phyloP scores from a whole-genome alignment of 2,113 vertebrate species.

The Calyptommatus sinebrachiatus region DNA sequence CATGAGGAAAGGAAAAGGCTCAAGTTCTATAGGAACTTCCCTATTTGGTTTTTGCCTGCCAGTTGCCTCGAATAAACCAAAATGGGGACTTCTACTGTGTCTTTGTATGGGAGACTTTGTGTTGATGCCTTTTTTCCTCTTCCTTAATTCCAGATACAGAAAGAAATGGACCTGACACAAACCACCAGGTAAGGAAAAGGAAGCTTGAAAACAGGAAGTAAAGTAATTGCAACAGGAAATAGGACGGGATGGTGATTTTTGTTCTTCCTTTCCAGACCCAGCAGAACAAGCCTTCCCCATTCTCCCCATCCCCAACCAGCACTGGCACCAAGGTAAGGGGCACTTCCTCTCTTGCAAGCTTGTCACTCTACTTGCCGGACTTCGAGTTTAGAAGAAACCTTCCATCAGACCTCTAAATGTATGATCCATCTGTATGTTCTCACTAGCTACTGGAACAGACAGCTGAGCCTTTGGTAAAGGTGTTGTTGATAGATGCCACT shows the following conservation, averaged over 20 bases:
- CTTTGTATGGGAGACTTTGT: neutral
- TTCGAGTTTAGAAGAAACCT: neutral
- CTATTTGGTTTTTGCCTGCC: too few species aligned
- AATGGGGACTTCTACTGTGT: too few species aligned
- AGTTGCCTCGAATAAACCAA: too few species aligned
- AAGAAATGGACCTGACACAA: slow-evolving; percentile 85
- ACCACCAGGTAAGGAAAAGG: slow-evolving; percentile 79
- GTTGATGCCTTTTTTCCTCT: slow-evolving; percentile 27
- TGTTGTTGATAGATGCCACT: too few species aligned
- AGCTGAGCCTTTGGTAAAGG: too few species aligned
- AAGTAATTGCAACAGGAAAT: neutral
- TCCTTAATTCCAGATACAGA: slow-evolving; percentile 78
- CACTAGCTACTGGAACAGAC: too few species aligned
- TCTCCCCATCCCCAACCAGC: slow-evolving; percentile 78
- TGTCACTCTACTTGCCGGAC: neutral
- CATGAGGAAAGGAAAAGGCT: too few species aligned
- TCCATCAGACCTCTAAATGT: too few species aligned
- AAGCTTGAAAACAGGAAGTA: neutral
- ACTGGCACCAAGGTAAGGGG: slow-evolving; percentile 79
- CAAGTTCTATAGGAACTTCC: too few species aligned
- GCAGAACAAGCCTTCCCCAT: slow-evolving; percentile 80
- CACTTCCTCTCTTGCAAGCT: neutral
- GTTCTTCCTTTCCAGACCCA: slow-evolving; percentile 70
- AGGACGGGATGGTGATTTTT: neutral
- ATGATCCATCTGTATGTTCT: too few species aligned